These are phyloP conservation scores for Chanos chanos DNA, from an alignment of 2,797 vertebrate genomes.

Conservation along the genomic window DNA sequence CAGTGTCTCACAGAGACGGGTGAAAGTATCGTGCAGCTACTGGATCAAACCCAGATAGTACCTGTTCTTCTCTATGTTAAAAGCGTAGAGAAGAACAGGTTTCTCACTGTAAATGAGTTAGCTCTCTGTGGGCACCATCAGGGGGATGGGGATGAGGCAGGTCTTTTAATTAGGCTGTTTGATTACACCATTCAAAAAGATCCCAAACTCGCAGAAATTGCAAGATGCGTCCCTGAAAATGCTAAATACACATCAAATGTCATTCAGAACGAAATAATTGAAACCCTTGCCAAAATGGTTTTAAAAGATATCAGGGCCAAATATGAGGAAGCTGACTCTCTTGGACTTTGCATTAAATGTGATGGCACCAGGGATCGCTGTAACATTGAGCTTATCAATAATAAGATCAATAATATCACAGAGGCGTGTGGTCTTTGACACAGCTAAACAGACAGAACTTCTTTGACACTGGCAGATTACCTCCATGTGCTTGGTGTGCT, in stretches of 20 bases:
- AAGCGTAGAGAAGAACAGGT: background rate
- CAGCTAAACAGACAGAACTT: background rate
- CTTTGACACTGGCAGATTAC: slow-evolving; percentile 14
- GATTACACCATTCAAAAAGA: too few species aligned
- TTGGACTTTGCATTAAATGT: background rate
- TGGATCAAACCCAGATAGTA: too few species aligned
- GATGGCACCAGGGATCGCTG: background rate
- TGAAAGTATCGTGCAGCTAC: background rate
- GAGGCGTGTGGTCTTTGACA: background rate
- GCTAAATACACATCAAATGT: too few species aligned
- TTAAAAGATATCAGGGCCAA: too few species aligned
- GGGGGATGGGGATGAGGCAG: background rate
- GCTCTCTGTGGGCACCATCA: too few species aligned
- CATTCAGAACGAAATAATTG: too few species aligned
- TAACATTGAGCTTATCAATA: background rate
- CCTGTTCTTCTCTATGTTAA: too few species aligned
- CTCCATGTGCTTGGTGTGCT: background rate
- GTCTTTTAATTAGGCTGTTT: too few species aligned
- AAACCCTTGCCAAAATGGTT: too few species aligned
- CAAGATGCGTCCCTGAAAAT: too few species aligned
- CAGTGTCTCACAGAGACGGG: background rate
- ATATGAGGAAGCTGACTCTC: background rate
- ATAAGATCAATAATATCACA: background rate
- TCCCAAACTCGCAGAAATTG: too few species aligned
- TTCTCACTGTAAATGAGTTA: background rate